Base-by-base conservation (phyloP, 2,113 vertebrate species). In the Pogonocichla stellata region DNA sequence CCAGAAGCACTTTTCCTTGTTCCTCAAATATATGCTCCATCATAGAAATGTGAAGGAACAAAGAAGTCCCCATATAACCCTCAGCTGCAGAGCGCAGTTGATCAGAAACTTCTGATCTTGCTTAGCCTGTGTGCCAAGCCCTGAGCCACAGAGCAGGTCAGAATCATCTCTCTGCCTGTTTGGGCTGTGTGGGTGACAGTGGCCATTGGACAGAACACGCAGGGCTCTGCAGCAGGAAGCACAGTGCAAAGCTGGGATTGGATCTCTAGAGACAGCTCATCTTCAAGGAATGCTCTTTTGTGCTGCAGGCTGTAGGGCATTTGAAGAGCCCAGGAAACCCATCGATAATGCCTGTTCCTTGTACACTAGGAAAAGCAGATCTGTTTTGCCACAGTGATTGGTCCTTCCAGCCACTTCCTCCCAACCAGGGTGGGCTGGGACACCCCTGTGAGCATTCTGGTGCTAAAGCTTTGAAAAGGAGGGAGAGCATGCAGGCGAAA, bases 391-490 rank as follows among this genome's bases (percentile, higher is more conserved):
- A 80, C 0, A 1, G 79, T 26, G 72, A 88, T 91, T 1, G 4
- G 75, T 43, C 75, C 38, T 69, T 94, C 53, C 80, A 92, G 82
- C 47, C 42, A 33, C 82, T 56, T 92, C 57, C 67, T 84, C 72
- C 56, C 47, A 96, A 73, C 28, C 48, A 81, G 31, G 0, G 28
- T 80, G 74, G 54, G 85, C 40, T 80, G 79, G 62, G 92, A 85
- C 47, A 91, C 14, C 71, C 67, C 81, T 75, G 20, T 0, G 1
- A 90, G 71, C 66, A 54, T 67, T 84, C 79, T 0, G 0, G 69
- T 60, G 89, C 72, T 64, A 60, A 93, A 92, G 80, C 65, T 85
- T 70, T 85, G 84, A 85, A 85, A 95, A 2, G 5, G 36, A 92
- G 50, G 70, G 66, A 91, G 62, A 73, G 50, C 23, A 28, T 14